Base-by-base conservation (phyloP, 2,797 vertebrate species). In the Catamblyrhynchus diadema region DNA sequence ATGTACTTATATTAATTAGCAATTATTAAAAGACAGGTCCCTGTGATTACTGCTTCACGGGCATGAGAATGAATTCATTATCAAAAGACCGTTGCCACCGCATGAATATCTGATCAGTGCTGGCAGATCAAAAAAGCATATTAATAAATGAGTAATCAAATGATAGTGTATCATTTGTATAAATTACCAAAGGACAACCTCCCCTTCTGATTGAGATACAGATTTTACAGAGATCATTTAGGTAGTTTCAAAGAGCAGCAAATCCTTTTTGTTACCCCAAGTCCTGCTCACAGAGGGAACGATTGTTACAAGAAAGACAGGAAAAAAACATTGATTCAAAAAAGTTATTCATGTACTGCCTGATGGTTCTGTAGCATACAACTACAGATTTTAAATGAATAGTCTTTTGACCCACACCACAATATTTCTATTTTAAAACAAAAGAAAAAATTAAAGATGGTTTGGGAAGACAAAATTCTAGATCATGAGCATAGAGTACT, bases 1-100 rank as follows among this genome's bases (percentile, higher is more conserved):
- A 42, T 47, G 11, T 73, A 79, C 56, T 96, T 91, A 53, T 72
- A 91, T 94, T 96, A 95, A 97, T 95, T 84, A 96, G 88, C 25
- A 97, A 83, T 78, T 96, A 96, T 77, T 74, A 86, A 75, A 86
- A 90, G 67, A 88, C 41, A 92, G 61, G 67, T 92, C 32, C 57
- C 65, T 23, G 1, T 88, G 75, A 95, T 95, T 94, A 95, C 59
- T 93, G 13, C 80, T 97, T 89, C 33, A 92, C 13, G 45, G 53
- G 73, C 50, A 77, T 60, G 28, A 87, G 93, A 95, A 92, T 67
- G 25, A 94, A 88, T 87, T 91, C 66, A 88, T 94, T 92, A 90
- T 27, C 80, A 78, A 30, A 48, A 90, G 67, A 39, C n/a, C 3
- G 2, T 39, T 72, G 22, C 65, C 42, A 66, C 19, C 0, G 4